Percentiles rank a stretch among this genome's conserved stretches.
Conservation (phyloP, 2,113 vertebrate genomes). For the Rhinopomastus cyanomelas region DNA sequence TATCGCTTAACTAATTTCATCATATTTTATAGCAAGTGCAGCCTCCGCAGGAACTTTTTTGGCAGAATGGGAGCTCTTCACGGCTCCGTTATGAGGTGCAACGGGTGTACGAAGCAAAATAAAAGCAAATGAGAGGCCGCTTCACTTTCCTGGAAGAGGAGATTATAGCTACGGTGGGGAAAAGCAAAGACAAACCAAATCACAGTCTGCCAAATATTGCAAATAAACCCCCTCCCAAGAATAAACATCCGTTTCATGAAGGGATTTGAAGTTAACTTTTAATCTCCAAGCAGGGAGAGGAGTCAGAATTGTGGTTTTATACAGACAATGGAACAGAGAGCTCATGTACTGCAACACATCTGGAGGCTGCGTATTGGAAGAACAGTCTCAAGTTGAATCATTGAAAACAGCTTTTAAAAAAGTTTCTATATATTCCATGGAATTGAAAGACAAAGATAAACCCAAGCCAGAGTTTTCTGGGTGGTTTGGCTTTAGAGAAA, state of each 20-base stretch:
- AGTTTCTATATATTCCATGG: neutral
- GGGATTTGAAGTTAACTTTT: conserved; percentile 60
- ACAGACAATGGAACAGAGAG: conserved; percentile 36
- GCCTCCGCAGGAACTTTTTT: conserved; percentile 44
- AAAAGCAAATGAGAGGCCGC: conserved; percentile 60
- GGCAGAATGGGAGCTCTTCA: conserved; percentile 43
- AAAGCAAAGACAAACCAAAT: conserved; percentile 56
- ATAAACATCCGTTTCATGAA: conserved; percentile 36
- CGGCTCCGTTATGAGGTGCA: conserved; percentile 24
- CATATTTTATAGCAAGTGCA: conserved; percentile 51
- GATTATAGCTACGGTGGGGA: conserved; percentile 36
- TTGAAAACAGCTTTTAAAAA: neutral
- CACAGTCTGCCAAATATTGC: conserved; percentile 31
- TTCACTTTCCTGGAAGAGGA: conserved; percentile 49
- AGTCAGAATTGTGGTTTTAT: conserved; percentile 25
- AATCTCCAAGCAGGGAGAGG: conserved; percentile 34
- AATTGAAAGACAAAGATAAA: neutral
- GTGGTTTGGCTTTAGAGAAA: neutral
- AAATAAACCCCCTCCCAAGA: neutral
- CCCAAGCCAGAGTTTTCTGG: neutral
- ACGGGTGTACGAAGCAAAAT: conserved; percentile 36
- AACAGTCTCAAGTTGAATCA: neutral
- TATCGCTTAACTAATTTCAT: conserved; percentile 60
- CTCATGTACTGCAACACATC: neutral
- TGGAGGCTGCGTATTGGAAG: neutral